phyloP scores from a whole-genome alignment of 1,140 invertebrate genomes.

The Aphelinus atriplicis region DNA sequence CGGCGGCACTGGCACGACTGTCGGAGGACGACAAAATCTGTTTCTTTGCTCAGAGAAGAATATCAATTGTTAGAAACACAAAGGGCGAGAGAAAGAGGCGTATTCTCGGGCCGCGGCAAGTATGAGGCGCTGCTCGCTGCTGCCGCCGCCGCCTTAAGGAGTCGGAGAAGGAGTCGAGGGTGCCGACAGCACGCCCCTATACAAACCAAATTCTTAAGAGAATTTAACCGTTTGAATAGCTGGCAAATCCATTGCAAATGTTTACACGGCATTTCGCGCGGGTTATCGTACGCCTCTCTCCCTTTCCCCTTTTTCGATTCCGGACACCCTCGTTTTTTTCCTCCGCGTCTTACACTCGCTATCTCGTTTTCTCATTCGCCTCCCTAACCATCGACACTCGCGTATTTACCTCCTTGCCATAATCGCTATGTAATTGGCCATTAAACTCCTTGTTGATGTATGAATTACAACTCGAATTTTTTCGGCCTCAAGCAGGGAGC shows the following conservation, averaged over 20 bases:
- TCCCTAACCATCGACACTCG: not conserved
- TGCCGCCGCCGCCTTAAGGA: constrained; percentile 11
- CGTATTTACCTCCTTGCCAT: constrained; percentile 11
- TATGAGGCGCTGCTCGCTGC: constrained; percentile 33
- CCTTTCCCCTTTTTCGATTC: constrained; percentile 11
- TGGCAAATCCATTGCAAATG: constrained; percentile 68
- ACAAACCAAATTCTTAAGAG: constrained; percentile 68
- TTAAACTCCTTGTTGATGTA: no score
- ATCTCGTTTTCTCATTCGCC: constrained; percentile 22
- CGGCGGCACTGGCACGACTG: not conserved
- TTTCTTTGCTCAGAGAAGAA: constrained; percentile 66
- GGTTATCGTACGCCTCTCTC: constrained; percentile 47
- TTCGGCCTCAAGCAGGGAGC: no score
- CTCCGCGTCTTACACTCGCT: not conserved
- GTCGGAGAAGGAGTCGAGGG: constrained; percentile 25
- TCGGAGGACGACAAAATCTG: constrained; percentile 53
- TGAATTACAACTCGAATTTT: no score
- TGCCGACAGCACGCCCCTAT: constrained; percentile 55
- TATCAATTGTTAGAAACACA: constrained; percentile 68
- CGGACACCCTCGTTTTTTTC: not conserved
- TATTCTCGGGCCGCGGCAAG: constrained; percentile 45
- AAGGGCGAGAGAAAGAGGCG: constrained; percentile 59
- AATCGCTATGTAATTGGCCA: constrained; percentile 4
- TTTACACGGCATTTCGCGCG: constrained; percentile 64
- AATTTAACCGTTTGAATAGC: constrained; percentile 69